These are phyloP conservation scores for Chitala chitala DNA, from an alignment of 2,113 vertebrate genomes.

Conservation along the genomic window DNA sequence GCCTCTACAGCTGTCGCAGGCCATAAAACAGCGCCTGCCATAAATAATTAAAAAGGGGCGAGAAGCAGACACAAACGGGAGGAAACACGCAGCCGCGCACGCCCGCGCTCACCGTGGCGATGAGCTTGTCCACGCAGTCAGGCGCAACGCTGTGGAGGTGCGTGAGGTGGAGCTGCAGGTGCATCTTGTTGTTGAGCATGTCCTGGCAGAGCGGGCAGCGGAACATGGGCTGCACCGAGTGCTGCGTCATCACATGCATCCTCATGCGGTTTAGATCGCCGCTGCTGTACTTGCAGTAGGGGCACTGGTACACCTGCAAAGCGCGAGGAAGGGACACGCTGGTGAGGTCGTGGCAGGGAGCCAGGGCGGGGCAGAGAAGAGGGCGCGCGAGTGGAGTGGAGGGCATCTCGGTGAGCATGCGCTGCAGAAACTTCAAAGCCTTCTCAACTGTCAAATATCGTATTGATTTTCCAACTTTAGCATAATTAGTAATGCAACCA, in stretches of 20 bases:
- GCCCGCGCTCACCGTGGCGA: slow-evolving; percentile 77
- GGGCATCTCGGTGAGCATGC: slow-evolving; percentile 36
- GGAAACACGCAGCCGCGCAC: background rate
- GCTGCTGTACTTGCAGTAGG: slow-evolving; percentile 97
- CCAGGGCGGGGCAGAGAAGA: slow-evolving; percentile 17
- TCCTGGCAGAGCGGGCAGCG: slow-evolving; percentile 97
- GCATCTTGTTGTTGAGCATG: slow-evolving; percentile 98
- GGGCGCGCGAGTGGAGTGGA: slow-evolving; percentile 34
- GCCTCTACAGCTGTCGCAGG: no score
- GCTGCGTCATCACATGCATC: slow-evolving; percentile 97
- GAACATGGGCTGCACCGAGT: slow-evolving; percentile 94
- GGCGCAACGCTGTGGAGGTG: slow-evolving; percentile 97
- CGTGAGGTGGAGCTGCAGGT: slow-evolving; percentile 97
- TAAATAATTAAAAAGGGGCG: no score
- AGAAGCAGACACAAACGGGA: background rate
- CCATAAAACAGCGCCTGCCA: no score
- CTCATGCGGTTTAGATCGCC: slow-evolving; percentile 88
- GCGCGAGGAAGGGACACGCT: slow-evolving; percentile 1
- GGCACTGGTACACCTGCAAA: slow-evolving; percentile 90
- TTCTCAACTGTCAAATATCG: slow-evolving; percentile 64
- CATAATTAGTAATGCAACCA: slow-evolving; percentile 60
- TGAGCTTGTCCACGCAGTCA: slow-evolving; percentile 95
- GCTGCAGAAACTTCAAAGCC: slow-evolving; percentile 61
- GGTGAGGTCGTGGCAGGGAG: no score
- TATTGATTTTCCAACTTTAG: slow-evolving; percentile 67